Base-by-base conservation (phyloP, 2,888 invertebrate species). In the Napeogenes sylphis region DNA sequence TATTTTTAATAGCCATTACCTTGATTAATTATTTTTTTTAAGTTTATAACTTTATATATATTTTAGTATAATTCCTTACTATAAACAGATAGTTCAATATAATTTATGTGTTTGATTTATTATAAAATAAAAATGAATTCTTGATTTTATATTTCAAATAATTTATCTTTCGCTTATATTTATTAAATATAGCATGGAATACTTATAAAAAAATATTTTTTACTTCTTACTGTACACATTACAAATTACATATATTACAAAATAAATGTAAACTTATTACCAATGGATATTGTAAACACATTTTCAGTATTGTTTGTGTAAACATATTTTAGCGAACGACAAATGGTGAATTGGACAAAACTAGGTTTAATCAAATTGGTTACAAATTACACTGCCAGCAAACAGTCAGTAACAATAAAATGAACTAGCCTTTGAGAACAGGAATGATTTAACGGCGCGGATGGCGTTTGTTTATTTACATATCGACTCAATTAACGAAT, bases 401-500 rank as follows among this genome's bases (percentile, higher is more conserved):
- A 81, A 81, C 83, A 87, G 81, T 81, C 77, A 79, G 73, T 72
- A 76, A 77, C 81, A 81, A 79, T 81, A 83, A 82, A 85, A 83
- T 68, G 67, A 67, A 73, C 76, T 75, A 75, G 75, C 81, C 80
- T 85, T 85, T 87, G 84, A 83, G 79, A 74, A 75, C 70, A 74
- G 77, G 78, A 80, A 81, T 85, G 83, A 86, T 82, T 83, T 84
- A 83, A 73, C 75, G 76, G 72, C 67, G 55, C 67, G 55, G 69
- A 68, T 70, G 65, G 68, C 71, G 73, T 72, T 72, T 83, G 80
- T 85, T 83, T 88, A 87, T 89, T 88, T 85, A 87, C 85, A 85
- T 83, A 85, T 83, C 79, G 81, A 84, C 82, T 84, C 84, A 87
- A 87, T 90, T 88, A 87, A 84, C 84, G 79, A 82, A 81, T 81